Percentiles rank a stretch among this genome's conserved stretches.
Conservation (phyloP, 92 coral and sea anemone genomes). For the Umimayanthus chanpuru region DNA sequence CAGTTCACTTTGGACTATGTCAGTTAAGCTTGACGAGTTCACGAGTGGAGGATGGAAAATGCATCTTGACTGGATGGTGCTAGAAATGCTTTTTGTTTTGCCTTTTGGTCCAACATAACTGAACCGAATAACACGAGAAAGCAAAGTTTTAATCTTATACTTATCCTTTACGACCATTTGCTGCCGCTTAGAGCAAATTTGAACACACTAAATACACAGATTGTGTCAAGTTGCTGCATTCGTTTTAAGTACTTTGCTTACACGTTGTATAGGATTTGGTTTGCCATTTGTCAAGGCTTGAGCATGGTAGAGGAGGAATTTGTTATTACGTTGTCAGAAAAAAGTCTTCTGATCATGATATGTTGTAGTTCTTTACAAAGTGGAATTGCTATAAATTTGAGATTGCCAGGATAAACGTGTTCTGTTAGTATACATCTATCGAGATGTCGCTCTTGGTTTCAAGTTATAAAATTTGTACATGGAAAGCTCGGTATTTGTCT, state of each 20-base stretch:
- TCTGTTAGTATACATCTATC: neutral
- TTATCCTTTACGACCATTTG: neutral
- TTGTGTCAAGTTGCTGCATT: neutral
- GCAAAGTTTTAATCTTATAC: neutral
- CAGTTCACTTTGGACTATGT: neutral
- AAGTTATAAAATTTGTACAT: neutral
- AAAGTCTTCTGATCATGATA: neutral
- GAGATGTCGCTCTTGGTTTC: too few species aligned
- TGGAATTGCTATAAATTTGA: neutral
- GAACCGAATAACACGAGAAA: neutral
- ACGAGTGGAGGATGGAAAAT: neutral
- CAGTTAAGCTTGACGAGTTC: neutral
- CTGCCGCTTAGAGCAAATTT: neutral
- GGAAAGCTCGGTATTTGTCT: neutral
- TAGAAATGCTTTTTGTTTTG: constrained; percentile 28
- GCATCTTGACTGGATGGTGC: neutral
- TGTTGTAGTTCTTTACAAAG: neutral
- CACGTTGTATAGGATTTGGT: neutral
- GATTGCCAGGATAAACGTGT: neutral
- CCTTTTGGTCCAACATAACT: neutral
- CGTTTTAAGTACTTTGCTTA: neutral
- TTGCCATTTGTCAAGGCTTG: neutral
- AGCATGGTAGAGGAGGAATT: neutral
- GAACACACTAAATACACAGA: neutral
- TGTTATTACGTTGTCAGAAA: neutral